Conservation (phyloP, 2,113 vertebrate genomes). For the Sarotherodon lohbergeri region DNA sequence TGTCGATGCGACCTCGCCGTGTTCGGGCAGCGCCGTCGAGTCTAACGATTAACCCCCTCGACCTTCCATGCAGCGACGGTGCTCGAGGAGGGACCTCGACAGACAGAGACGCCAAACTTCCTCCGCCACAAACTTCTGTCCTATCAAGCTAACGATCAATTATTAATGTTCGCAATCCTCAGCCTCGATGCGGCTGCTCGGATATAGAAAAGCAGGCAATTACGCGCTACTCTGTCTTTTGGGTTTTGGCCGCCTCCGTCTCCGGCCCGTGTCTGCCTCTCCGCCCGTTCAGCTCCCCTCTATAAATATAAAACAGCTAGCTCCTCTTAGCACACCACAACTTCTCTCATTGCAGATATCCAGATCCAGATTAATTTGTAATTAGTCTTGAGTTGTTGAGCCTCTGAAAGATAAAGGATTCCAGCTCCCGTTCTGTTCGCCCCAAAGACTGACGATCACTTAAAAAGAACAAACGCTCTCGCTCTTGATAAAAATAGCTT, state of each 20-base stretch:
- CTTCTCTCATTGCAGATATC: slow-evolving; percentile 77
- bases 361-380: slow-evolving; percentile 82
- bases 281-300: slow-evolving; percentile 45
- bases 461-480: slow-evolving; percentile 73
- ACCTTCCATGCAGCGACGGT: slow-evolving; percentile 53
- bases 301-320: slow-evolving; percentile 77
- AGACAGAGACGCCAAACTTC: slow-evolving; percentile 54
- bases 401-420: slow-evolving; percentile 79
- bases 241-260: slow-evolving; percentile 55
- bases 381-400: slow-evolving; percentile 84
- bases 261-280: slow-evolving; percentile 46
- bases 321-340: slow-evolving; percentile 65
- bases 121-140: slow-evolving; percentile 52
- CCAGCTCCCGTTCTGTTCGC: slow-evolving; percentile 66
- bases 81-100: slow-evolving; percentile 45
- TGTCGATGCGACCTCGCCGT: neutral
- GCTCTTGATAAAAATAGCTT: slow-evolving; percentile 78
- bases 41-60: slow-evolving; percentile 17
- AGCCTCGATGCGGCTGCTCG: slow-evolving; percentile 69
- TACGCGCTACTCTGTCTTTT: slow-evolving; percentile 69
- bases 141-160: slow-evolving; percentile 76
- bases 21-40: neutral
- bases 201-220: slow-evolving; percentile 73
- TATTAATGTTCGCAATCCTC: slow-evolving; percentile 76
- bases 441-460: slow-evolving; percentile 76